Evolutionary conservation across 2,888 invertebrate species (phyloP).

Genomic region (Erannis defoliaria): DNA sequence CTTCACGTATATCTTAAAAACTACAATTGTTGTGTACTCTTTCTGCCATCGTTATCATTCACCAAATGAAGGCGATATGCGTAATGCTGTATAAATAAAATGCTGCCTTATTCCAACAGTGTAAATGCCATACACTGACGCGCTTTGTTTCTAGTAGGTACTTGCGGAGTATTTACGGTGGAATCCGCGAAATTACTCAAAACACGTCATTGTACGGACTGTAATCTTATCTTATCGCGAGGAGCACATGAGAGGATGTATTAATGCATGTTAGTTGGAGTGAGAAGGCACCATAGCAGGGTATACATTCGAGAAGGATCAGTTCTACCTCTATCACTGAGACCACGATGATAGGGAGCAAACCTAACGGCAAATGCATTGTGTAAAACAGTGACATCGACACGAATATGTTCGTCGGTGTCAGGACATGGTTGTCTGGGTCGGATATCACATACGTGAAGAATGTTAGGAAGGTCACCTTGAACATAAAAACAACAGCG

Average conservation of each 20-base stretch:
- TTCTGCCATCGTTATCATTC: conserved; percentile 8
- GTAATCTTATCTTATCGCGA: conserved; percentile 33
- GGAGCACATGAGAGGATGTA: conserved; percentile 11
- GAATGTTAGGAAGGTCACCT: conserved; percentile 95
- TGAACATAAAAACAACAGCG: conserved; percentile 64
- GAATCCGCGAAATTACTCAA: conserved; percentile 4
- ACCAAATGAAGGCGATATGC: conserved; percentile 22
- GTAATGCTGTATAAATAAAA: conserved; percentile 7
- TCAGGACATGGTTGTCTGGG: conserved; percentile 90
- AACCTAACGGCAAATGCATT: conserved; percentile 94
- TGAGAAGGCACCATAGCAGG: conserved; percentile 72
- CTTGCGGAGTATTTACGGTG: neutral
- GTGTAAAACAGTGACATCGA: conserved; percentile 95
- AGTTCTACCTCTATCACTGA: conserved; percentile 91
- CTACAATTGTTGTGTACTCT: conserved; percentile 2
- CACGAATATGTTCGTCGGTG: conserved; percentile 94
- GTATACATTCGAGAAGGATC: conserved; percentile 44
- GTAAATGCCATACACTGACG: conserved; percentile 34
- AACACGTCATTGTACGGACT: conserved; percentile 28
- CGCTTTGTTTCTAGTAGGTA: conserved; percentile 2
- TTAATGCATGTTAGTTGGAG: conserved; percentile 62
- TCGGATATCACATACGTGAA: conserved; percentile 91
- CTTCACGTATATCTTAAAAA: conserved; percentile 11
- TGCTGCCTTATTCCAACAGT: conserved; percentile 28
- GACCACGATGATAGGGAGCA: conserved; percentile 92